A percentile compares a stretch with the other conserved stretches of the same genome.
These are phyloP conservation scores for Ellobius talpinus DNA, from an alignment of 2,113 vertebrate genomes.

Conservation along the genomic window DNA sequence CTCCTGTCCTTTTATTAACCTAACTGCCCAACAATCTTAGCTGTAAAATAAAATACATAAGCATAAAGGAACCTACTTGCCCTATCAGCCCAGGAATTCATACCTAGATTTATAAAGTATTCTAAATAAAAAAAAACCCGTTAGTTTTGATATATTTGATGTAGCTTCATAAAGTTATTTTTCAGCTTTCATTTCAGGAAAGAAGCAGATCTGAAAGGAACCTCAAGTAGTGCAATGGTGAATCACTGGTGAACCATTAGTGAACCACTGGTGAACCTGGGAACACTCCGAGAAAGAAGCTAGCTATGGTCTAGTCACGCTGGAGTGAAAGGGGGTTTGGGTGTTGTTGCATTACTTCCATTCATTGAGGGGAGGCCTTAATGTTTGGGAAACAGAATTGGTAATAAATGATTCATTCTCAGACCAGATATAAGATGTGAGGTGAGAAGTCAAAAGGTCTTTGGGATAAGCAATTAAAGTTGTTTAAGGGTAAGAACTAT, in stretches of 20 bases:
- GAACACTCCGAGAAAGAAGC: neutral
- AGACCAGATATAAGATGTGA: conserved; percentile 51
- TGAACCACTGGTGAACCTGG: conserved; percentile 17
- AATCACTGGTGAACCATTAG: too few relatives aligned
- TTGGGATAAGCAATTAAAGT: conserved; percentile 74
- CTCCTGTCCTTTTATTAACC: neutral
- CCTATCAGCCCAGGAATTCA: neutral
- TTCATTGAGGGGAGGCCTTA: neutral
- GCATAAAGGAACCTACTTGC: too few relatives aligned
- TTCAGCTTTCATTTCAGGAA: neutral
- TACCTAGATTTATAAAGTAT: neutral
- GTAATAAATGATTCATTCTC: conserved; percentile 38
- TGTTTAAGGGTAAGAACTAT: conserved; percentile 73
- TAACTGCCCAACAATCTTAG: neutral
- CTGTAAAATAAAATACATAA: neutral
- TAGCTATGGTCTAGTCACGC: neutral
- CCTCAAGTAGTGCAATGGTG: neutral
- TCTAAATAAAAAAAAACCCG: neutral
- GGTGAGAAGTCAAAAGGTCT: conserved; percentile 36
- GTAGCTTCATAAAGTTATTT: conserved; percentile 30
- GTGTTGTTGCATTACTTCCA: neutral
- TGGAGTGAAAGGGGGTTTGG: neutral
- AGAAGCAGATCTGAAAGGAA: conserved; percentile 46
- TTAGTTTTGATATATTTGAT: neutral
- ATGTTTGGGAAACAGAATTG: neutral